Conservation (phyloP, 2,797 vertebrate genomes). For the Smutsia temminckii region DNA sequence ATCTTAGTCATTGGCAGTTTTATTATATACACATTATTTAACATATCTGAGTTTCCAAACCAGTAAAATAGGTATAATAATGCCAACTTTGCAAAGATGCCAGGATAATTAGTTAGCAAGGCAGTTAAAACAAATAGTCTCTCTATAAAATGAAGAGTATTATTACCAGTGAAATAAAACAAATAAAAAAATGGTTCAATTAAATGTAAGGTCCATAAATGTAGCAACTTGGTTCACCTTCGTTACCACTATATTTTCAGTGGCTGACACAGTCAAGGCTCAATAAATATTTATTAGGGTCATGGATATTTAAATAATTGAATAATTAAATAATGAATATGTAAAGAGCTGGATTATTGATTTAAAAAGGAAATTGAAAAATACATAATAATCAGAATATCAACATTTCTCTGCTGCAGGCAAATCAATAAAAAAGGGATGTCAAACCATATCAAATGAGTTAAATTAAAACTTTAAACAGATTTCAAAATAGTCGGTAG, state of each 20-base stretch:
- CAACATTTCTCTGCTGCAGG: background rate
- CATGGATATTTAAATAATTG: background rate
- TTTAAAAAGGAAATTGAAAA: background rate
- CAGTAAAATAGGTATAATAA: background rate
- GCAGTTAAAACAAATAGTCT: constrained; percentile 11
- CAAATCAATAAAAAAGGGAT: background rate
- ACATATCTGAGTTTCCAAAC: background rate
- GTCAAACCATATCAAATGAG: background rate
- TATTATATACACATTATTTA: background rate
- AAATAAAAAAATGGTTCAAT: background rate
- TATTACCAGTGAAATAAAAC: background rate
- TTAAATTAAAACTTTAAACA: background rate
- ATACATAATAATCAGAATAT: background rate
- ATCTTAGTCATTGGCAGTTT: background rate
- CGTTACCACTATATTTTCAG: background rate
- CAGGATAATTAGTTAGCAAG: constrained; percentile 16
- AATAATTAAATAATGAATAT: background rate
- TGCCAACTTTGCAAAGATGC: background rate
- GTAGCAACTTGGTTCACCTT: background rate
- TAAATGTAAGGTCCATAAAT: background rate
- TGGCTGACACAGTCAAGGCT: background rate
- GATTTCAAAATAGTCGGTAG: background rate
- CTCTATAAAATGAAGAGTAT: background rate
- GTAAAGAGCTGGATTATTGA: background rate
- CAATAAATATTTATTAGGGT: constrained; percentile 11